Evolutionary conservation across 1,140 invertebrate species (phyloP), one percentile per base, ranked within the genome.

Genomic region (Tetramorium parvispinum): DNA sequence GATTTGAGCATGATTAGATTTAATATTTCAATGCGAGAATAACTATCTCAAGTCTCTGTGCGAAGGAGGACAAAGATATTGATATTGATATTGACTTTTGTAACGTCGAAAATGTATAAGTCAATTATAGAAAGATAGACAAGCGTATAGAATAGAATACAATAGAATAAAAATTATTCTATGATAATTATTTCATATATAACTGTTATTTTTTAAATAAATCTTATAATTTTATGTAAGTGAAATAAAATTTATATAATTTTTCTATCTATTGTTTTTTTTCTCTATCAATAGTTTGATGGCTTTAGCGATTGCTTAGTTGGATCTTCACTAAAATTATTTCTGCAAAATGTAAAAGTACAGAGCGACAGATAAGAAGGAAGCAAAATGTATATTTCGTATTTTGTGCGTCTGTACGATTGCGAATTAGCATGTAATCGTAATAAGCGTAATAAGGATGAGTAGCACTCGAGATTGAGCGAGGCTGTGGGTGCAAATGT

Each of bases 401-500:
- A 11, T 24, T 5, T 68, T 32, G 16, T 10, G 24, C 13, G 13
- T 24, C 5, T 4, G 24, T 53, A 27, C 27, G 27, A 59, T 73
- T 49, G 27, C 27, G 13, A 46, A n/a, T 55, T 79, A 37, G 27
- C n/a, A 32, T 37, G 10, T 51, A 53, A 79, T 21, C 27, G 40
- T 59, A 59, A 37, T 49, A 18, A 57, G 40, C 53, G 16, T 68
- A 71, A 83, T 83, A 71, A 71, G 53, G 18, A 18, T 24, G 51
- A 73, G 37, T 57, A 53, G 5, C 7, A 37, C 32, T 3, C 10
- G 43, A 43, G 79, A 73, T 55, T 43, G 49, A 24, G 37, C 24
- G 40, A 73, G 11, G n/a, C 16, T 73, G 66, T 57, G 21, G 68
- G 40, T 83, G 79, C 53, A 73, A 83, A 70, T 75, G 79, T 81